Evolutionary conservation across 1,140 invertebrate species (phyloP).

Genomic region (Diprion similis): DNA sequence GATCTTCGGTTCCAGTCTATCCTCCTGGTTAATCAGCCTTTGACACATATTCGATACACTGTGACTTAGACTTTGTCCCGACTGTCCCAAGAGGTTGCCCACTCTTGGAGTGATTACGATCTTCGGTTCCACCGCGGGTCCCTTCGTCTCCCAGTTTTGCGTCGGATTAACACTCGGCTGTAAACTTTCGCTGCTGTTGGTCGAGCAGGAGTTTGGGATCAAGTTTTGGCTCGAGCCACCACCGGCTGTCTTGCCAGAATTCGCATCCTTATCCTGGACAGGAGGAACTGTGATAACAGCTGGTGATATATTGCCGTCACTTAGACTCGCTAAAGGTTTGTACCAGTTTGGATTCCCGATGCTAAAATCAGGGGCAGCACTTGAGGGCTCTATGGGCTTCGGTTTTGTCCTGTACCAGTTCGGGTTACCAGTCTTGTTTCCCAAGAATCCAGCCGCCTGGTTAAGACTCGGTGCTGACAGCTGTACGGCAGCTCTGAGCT

Average conservation of each 20-base stretch:
- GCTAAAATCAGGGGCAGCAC: conserved; percentile 25
- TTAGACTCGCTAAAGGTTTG: conserved; percentile 24
- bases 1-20: conserved; percentile 39
- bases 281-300: not conserved
- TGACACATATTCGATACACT: not conserved
- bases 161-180: not conserved
- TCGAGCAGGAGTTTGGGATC: not conserved
- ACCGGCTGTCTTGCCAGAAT: too few species aligned
- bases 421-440: conserved; percentile 32
- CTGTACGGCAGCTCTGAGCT: not conserved
- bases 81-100: conserved; percentile 34
- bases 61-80: conserved; percentile 30
- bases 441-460: conserved; percentile 19
- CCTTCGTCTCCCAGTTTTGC: conserved; percentile 28
- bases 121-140: conserved; percentile 26
- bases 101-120: conserved; percentile 44
- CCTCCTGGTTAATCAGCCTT: conserved; percentile 18
- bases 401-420: conserved; percentile 25
- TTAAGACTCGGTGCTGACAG: not conserved
- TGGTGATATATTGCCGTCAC: not conserved
- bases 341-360: conserved; percentile 49
- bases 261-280: not conserved
- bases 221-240: not conserved
- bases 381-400: conserved; percentile 11
- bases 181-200: not conserved